These are phyloP conservation scores for Xerus rutilus DNA, from an alignment of 2,797 vertebrate genomes.

Conservation along the genomic window DNA sequence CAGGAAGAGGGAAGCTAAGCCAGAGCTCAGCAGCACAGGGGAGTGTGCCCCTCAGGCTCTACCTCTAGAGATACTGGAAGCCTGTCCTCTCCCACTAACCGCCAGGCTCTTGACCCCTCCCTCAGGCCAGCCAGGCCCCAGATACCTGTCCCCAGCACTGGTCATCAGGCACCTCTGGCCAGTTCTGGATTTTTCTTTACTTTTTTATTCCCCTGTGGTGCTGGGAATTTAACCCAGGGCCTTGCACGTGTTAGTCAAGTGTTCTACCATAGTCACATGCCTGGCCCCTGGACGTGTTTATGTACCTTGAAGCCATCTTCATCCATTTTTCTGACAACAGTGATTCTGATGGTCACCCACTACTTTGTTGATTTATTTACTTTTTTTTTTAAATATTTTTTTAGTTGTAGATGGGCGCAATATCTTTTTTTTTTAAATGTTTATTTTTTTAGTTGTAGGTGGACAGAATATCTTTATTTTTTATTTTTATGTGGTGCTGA, in stretches of 20 bases:
- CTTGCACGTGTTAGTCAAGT: neutral
- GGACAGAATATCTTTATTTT: too few species aligned
- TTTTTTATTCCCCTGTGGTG: neutral
- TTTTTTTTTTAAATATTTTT: neutral
- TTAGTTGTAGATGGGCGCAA: too few species aligned
- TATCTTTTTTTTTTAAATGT: too few species aligned
- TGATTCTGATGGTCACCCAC: neutral
- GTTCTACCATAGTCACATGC: too few species aligned
- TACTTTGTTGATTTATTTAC: neutral
- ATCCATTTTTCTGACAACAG: neutral
- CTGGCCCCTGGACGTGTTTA: too few species aligned
- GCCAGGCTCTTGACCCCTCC: neutral
- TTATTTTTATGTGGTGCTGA: too few species aligned
- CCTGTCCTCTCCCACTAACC: rapidly evolving
- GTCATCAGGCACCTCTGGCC: too few species aligned
- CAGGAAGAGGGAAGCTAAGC: neutral
- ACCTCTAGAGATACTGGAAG: neutral
- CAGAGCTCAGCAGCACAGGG: neutral
- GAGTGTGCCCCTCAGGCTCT: neutral
- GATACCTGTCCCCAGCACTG: neutral
- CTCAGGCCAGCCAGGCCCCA: neutral
- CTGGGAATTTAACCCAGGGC: neutral
- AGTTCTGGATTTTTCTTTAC: neutral
- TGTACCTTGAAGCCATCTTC: neutral
- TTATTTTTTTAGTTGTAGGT: too few species aligned